Percentiles rank a stretch among this genome's conserved stretches.
phyloP scores from a whole-genome alignment of 2,797 vertebrate species.

The Callimico goeldii region DNA sequence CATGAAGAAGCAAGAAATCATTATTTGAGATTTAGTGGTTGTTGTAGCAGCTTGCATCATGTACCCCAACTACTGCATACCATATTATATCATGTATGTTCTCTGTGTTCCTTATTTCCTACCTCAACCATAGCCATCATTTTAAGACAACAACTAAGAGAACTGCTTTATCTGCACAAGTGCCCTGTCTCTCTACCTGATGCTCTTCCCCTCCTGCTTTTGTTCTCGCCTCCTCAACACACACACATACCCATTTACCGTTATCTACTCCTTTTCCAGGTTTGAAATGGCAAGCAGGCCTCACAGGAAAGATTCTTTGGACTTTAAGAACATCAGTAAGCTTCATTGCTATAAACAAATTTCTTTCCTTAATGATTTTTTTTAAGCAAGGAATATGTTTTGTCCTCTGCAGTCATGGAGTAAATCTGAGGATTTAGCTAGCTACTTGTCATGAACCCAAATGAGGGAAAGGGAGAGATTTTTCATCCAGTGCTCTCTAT shows the following conservation, averaged over 20 bases:
- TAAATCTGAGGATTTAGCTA: neutral
- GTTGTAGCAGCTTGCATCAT: neutral
- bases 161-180: neutral
- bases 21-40: neutral
- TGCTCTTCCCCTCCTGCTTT: neutral
- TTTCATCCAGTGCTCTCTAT: neutral
- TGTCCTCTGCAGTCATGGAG: neutral
- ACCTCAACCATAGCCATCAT: neutral
- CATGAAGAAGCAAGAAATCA: neutral
- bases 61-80: neutral
- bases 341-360: slow-evolving; percentile 25
- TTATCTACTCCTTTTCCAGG: neutral
- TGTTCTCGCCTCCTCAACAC: neutral
- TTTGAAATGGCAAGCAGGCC: neutral
- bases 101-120: neutral
- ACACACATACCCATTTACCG: neutral
- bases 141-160: slow-evolving; percentile 19
- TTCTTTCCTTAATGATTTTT: slow-evolving; percentile 13
- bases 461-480: neutral
- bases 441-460: neutral
- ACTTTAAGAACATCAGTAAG: neutral
- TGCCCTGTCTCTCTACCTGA: neutral
- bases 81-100: neutral
- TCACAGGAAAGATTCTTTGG: neutral
- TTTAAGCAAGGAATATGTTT: neutral